Base-by-base conservation (phyloP, 2,888 invertebrate species). In the Mayetiola destructor region DNA sequence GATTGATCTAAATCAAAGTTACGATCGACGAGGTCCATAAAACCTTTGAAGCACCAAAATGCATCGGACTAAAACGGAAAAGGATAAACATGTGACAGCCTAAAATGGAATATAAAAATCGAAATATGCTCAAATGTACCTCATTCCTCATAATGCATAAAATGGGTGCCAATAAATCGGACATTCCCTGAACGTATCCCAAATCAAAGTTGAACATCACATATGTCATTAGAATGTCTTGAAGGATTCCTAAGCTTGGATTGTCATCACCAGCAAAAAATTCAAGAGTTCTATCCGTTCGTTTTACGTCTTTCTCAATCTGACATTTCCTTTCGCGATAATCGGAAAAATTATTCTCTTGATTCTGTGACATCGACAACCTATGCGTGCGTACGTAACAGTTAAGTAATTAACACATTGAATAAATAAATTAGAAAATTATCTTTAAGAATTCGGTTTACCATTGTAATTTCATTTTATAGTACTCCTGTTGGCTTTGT, bases 131-230 rank as follows among this genome's bases (percentile, higher is more conserved):
- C 12, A 16, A 37, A 37, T 4, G 23, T 27, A 48, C 90, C 72
- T 99, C 99, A 67, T 92, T 86, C 61, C 86, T 84, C 76, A 95
- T 78, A 52, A 96, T 77, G 66, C 86, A 81, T 57, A 97, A 74
- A 64, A 99, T 82, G 0, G 97, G 97, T 6, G 96, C 90, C 57
- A 99, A 73, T 56, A 97, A 77, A 72, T 99, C 99, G 65, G 93
- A 94, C 99, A 99, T 99, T 21, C 99, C 99, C 71, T 91, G 91
- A 2, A 91, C 91, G 65, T 91, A 92, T 14, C 92, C 97, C 64
- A 99, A 76, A 74, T 99, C 96, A 70, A 97, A 97, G 76, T 97
- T 94, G 69, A 93, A 96, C 96, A 97, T 96, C 37, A 93, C 87
- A 68, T 97, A 99, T 0, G 97, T 97, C 91, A 97, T 91, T 3